Evolutionary conservation across 1,140 invertebrate species (phyloP).

Genomic region (Nautilus pompilius): DNA sequence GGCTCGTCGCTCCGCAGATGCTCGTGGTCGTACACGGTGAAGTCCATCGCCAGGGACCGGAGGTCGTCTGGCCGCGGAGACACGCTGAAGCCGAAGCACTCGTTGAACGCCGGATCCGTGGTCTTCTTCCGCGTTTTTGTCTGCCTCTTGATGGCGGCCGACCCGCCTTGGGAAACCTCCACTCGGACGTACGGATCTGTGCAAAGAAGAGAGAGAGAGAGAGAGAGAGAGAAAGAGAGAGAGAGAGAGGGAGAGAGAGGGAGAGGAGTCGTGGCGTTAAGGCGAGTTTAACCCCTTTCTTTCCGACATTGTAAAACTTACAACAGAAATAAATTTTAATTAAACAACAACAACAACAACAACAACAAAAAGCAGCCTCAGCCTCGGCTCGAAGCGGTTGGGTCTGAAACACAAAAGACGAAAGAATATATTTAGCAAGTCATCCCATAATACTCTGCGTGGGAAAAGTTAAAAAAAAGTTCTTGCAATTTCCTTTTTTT

Average conservation of each 20-base stretch:
- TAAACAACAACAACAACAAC: too few relatives aligned
- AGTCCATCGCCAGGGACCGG: slow-evolving; percentile 28
- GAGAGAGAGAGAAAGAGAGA: not conserved
- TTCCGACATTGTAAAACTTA: too few relatives aligned
- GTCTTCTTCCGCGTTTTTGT: slow-evolving; percentile 37
- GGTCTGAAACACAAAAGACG: too few relatives aligned
- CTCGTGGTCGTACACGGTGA: slow-evolving; percentile 44
- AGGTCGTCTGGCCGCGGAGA: slow-evolving; percentile 29
- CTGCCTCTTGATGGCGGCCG: slow-evolving; percentile 15
- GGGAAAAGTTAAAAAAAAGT: too few relatives aligned
- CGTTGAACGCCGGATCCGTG: slow-evolving; percentile 41
- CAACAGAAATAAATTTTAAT: too few relatives aligned
- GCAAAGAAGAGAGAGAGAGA: slow-evolving; percentile 6
- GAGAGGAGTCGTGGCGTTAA: not conserved
- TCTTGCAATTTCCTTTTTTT: too few relatives aligned
- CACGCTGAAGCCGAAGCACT: slow-evolving; percentile 38
- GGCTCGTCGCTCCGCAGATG: slow-evolving; percentile 40
- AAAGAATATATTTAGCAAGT: too few relatives aligned
- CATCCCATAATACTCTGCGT: too few relatives aligned
- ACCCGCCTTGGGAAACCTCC: slow-evolving; percentile 26
- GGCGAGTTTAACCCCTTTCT: too few relatives aligned
- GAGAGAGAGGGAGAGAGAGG: not conserved
- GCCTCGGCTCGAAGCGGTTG: too few relatives aligned
- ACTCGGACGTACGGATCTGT: slow-evolving; percentile 36
- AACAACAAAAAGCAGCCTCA: too few relatives aligned